phyloP scores from a whole-genome alignment of 2,888 invertebrate genomes.

The Peribatodes rhomboidaria region DNA sequence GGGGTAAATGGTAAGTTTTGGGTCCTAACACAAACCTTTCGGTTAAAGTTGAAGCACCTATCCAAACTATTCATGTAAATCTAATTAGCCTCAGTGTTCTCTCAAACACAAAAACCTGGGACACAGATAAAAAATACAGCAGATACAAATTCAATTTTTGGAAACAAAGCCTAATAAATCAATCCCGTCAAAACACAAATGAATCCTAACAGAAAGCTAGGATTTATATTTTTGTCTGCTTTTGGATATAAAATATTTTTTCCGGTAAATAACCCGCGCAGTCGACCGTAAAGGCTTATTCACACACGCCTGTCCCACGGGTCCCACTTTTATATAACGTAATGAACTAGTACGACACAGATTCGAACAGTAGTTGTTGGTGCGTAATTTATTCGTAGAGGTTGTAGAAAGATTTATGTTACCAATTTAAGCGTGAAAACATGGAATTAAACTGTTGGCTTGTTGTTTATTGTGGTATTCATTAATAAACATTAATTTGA shows the following conservation, averaged over 20 bases:
- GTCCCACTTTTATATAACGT: conserved; percentile 34
- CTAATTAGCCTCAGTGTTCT: not conserved
- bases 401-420: conserved; percentile 8
- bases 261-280: conserved; percentile 27
- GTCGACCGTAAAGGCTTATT: conserved; percentile 23
- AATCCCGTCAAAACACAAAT: conserved; percentile 11
- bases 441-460: conserved; percentile 8
- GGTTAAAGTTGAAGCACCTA: too few relatives aligned
- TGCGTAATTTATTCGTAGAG: conserved; percentile 15
- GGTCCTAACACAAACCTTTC: too few relatives aligned
- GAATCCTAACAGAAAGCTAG: conserved; percentile 2
- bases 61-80: too few relatives aligned
- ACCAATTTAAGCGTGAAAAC: not conserved
- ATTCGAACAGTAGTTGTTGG: conserved; percentile 8
- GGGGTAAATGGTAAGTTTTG: too few relatives aligned
- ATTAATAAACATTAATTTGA: not conserved
- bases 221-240: conserved; percentile 12
- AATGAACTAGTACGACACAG: conserved; percentile 31
- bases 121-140: not conserved
- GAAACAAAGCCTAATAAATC: conserved; percentile 5
- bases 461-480: not conserved
- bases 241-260: conserved; percentile 5
- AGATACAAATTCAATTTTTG: not conserved
- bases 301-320: conserved; percentile 27
- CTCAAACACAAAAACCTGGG: not conserved